Evolutionary conservation across 2,888 invertebrate genomes (phyloP).

Genomic region (Thysanoteuthis rhombus): DNA sequence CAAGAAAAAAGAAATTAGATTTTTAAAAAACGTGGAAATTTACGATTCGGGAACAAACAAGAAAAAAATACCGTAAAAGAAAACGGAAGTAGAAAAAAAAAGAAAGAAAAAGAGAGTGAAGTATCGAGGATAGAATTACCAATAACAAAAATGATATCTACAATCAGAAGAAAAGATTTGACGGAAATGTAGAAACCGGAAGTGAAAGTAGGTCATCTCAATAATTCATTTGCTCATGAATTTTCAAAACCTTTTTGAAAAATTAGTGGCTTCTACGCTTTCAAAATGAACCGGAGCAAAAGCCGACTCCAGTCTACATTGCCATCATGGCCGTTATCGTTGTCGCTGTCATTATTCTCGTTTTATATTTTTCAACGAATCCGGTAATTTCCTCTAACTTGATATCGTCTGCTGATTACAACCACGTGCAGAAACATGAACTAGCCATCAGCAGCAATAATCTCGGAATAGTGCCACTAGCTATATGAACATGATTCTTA

Average conservation of each 20-base stretch:
- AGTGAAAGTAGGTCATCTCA: neutral
- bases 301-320: too few species aligned
- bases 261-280: too few species aligned
- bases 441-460: neutral
- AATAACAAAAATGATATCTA: neutral
- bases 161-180: neutral
- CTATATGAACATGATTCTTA: too few species aligned
- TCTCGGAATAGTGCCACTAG: too few species aligned
- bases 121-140: neutral
- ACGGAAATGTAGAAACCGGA: neutral
- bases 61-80: neutral
- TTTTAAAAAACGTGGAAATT: too few species aligned
- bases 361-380: neutral
- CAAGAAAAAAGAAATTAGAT: too few species aligned
- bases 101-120: neutral
- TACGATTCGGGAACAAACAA: too few species aligned
- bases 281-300: too few species aligned
- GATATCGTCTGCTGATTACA: neutral
- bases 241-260: neutral
- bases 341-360: neutral
- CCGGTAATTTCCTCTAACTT: neutral
- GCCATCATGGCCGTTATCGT: neutral
- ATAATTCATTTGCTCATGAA: neutral
- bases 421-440: neutral
- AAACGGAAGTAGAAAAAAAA: neutral